A percentile compares a stretch with the other conserved stretches of the same genome.
These are phyloP conservation scores for Probosciger aterrimus DNA, from an alignment of 2,113 vertebrate species.

Conservation along the genomic window DNA sequence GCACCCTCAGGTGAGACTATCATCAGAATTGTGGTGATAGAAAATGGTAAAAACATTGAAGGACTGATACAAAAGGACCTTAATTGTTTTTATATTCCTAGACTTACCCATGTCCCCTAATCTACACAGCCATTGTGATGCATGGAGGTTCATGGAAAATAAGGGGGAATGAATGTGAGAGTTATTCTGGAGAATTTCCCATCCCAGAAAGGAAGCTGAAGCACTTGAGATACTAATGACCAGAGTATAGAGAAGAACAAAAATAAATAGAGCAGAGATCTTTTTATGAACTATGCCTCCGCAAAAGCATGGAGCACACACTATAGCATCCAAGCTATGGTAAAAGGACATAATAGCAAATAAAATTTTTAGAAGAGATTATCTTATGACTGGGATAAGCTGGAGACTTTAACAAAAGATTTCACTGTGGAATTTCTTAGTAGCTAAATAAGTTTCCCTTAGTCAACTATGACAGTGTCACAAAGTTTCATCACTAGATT, in stretches of 20 bases:
- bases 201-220: neutral
- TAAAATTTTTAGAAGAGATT: neutral
- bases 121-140: neutral
- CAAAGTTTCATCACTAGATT: neutral
- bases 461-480: neutral
- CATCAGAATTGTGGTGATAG: neutral
- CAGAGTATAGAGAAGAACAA: neutral
- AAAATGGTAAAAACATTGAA: neutral
- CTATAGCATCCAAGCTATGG: neutral
- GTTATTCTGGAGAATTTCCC: neutral
- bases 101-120: neutral
- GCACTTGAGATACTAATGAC: neutral
- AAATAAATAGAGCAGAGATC: neutral
- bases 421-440: neutral
- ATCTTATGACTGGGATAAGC: neutral
- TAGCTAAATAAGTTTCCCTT: neutral
- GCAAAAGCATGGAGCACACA: neutral
- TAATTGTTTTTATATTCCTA: neutral
- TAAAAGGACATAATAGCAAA: neutral
- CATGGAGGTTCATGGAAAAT: neutral
- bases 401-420: neutral
- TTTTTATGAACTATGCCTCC: neutral
- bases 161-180: neutral
- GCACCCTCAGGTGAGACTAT: neutral
- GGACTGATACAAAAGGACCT: neutral